Percentiles rank a stretch among this genome's conserved stretches.
Conservation (phyloP, 2,113 vertebrate species). For the Chascanopsetta lugubris region DNA sequence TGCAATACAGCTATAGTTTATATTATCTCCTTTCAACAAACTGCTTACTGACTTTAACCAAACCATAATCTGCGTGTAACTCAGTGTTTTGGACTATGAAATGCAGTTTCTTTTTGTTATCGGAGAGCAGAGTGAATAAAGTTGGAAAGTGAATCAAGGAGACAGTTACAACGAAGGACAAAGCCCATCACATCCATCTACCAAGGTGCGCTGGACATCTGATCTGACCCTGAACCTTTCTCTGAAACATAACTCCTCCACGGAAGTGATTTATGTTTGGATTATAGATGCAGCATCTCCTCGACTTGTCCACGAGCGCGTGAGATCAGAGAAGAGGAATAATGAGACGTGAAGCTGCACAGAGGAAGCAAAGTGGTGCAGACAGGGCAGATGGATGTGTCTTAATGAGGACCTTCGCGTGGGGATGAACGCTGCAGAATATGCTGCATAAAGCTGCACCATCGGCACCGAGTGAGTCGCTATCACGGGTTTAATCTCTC, state of each 20-base stretch:
- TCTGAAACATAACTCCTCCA: neutral
- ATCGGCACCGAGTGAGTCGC: neutral
- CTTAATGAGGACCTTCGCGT: slow-evolving; percentile 27
- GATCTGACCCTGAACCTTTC: neutral
- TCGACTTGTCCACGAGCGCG: slow-evolving; percentile 1
- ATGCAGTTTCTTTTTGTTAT: too few relatives aligned
- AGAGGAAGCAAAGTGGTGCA: slow-evolving; percentile 22
- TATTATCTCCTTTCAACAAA: too few relatives aligned
- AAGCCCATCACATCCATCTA: neutral
- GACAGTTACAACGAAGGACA: neutral
- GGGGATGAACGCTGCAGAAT: slow-evolving; percentile 12
- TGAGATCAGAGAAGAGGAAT: slow-evolving; percentile 26
- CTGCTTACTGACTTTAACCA: neutral
- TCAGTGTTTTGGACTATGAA: too few relatives aligned
- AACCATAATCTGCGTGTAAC: too few relatives aligned
- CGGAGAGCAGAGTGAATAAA: too few relatives aligned
- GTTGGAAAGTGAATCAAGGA: too few relatives aligned
- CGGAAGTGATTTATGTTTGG: neutral
- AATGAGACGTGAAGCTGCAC: slow-evolving; percentile 32
- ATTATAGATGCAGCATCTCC: slow-evolving; percentile 10
- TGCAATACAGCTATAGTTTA: too few relatives aligned
- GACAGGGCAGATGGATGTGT: slow-evolving; percentile 48
- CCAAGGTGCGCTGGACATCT: neutral
- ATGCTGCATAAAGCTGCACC: neutral
- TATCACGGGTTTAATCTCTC: neutral